Percentiles rank a stretch among this genome's conserved stretches.
Conservation (phyloP, 2,113 vertebrate species). For the Stigmatopora argus region DNA sequence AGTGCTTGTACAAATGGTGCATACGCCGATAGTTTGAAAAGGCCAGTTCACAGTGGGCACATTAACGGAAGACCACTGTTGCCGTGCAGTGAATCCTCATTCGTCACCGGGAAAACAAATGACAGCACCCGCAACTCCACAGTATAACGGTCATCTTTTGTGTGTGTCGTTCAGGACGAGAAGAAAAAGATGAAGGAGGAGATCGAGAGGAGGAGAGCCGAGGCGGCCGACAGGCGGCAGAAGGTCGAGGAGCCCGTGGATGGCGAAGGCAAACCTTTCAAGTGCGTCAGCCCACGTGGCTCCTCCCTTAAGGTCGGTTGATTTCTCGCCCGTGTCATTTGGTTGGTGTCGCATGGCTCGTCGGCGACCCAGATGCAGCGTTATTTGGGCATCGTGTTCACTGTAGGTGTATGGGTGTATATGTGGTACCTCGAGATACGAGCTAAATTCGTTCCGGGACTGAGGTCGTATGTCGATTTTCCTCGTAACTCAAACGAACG, state of each 20-base stretch:
- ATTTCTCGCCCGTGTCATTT: not conserved
- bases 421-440: not conserved
- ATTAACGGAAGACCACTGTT: not conserved
- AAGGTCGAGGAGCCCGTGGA: slow-evolving; percentile 83
- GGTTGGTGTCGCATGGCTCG: not conserved
- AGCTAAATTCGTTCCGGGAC: too few relatives aligned
- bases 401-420: slow-evolving; percentile 69
- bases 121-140: too few relatives aligned
- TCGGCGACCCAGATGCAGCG: slow-evolving; percentile 56
- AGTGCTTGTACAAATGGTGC: slow-evolving; percentile 38
- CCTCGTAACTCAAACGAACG: too few relatives aligned
- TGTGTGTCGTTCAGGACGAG: slow-evolving; percentile 76
- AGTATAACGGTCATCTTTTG: slow-evolving; percentile 29
- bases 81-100: not conserved
- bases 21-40: slow-evolving; percentile 23
- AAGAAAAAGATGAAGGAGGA: slow-evolving; percentile 96
- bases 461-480: too few relatives aligned
- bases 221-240: slow-evolving; percentile 94
- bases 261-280: slow-evolving; percentile 82
- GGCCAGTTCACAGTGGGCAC: not conserved
- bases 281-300: slow-evolving; percentile 89
- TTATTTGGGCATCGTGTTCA: slow-evolving; percentile 81
- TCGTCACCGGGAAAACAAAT: not conserved
- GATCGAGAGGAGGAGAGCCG: slow-evolving; percentile 91
- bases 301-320: slow-evolving; percentile 87